A percentile compares a stretch with the other conserved stretches of the same genome.
These are phyloP conservation scores for Zapornia atra DNA, from an alignment of 2,113 vertebrate species.

Conservation along the genomic window DNA sequence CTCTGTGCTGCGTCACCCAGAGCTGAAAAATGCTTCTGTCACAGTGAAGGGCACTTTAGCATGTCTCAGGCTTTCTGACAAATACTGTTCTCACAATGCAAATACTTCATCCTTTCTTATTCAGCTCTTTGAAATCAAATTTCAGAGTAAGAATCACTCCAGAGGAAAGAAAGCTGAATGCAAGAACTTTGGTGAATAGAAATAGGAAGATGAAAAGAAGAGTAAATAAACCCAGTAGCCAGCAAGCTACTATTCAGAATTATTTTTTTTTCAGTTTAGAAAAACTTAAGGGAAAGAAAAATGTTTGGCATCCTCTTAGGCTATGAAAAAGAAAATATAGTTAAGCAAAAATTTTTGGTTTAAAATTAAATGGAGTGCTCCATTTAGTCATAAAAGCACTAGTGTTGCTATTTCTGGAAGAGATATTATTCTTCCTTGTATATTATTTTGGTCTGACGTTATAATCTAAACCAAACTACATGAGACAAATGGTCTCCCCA, in stretches of 20 bases:
- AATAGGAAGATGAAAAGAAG: neutral
- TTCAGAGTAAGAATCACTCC: neutral
- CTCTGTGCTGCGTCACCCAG: neutral
- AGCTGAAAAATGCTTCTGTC: conserved; percentile 16
- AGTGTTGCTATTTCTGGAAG: neutral
- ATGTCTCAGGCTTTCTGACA: neutral
- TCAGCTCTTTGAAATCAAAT: neutral
- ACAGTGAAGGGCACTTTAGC: neutral
- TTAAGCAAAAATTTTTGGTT: neutral
- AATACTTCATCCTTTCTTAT: neutral
- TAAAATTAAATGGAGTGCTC: neutral
- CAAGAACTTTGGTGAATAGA: neutral
- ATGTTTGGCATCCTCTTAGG: neutral
- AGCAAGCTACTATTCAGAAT: neutral
- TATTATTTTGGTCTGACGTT: neutral
- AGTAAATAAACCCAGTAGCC: neutral
- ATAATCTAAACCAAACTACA: neutral
- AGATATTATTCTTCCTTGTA: neutral
- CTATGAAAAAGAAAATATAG: neutral
- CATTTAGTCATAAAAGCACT: neutral
- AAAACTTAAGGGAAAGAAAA: neutral
- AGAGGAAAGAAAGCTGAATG: neutral
- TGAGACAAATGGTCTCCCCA: neutral
- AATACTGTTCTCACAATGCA: neutral
- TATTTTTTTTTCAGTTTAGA: neutral